Evolutionary conservation across 2,797 vertebrate genomes (phyloP), one percentile per base, ranked within the genome.

Genomic region (Pteronotus mesoamericanus): DNA sequence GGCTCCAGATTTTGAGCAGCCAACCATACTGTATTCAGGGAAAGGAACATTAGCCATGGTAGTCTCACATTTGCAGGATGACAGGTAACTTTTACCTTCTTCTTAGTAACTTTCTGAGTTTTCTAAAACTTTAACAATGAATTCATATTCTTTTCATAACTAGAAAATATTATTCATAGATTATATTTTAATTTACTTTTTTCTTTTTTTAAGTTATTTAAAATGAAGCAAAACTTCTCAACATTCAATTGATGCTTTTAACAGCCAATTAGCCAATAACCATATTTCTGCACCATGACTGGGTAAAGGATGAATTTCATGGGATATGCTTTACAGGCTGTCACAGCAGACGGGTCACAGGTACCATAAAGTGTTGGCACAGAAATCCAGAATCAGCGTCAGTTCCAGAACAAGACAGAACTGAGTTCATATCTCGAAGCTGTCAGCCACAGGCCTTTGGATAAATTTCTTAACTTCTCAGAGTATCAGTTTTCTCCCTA

Each of bases 121-220:
- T 86, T 86, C 48, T 9, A 22, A 92, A 94, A 64, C 61, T 68
- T 96, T 95, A 75, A 42, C 24, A 57, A 66, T 55, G 46, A 87
- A 86, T 59, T 55, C 22, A 61, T 53, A 19, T 21, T 69, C 46
- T 18, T 71, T 51, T 84, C 39, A 11, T 66, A 79, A n/a, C 42
- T 57, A n/a, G 42, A 90, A 95, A 74, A 64, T 26, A 90, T 21
- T 86, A 66, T 80, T 55, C 48, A 15, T 39, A 51, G 0, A 12
- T 6, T 66, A 29, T 6, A 57, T 48, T 92, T 66, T 64, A 86
- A 75, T n/a, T 75, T 88, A 51, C 26, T n/a, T n/a, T n/a, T n/a
- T n/a, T n/a, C n/a, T n/a, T n/a, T n/a, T n/a, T n/a, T n/a, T n/a
- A n/a, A 75, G n/a, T 75, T 88, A 51, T 26, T 55, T 80, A 86